Evolutionary conservation across 2,113 vertebrate species (phyloP), one percentile per base, ranked within the genome.

Genomic region (Anarhynchus alexandrinus): DNA sequence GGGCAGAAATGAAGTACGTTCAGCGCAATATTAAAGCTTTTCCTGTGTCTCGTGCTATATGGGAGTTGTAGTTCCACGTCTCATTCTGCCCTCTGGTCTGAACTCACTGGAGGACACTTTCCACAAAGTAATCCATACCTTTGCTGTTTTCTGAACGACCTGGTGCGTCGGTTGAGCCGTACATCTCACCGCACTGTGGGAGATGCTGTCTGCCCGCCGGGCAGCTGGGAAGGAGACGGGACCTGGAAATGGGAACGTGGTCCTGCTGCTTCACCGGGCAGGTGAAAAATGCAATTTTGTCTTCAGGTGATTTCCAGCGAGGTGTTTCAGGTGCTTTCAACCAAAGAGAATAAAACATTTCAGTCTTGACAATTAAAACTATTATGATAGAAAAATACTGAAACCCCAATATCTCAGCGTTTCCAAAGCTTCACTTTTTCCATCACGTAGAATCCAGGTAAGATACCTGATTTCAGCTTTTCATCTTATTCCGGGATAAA

Each of bases 101-200:
- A 51, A 23, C 22, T 51, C 22, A 51, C 49, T 51, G 49, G 49
- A 51, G 49, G 49, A 52, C 51, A 12, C 67, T 42, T 82, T 23
- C 21, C 40, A 7, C 58, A 29, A 54, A 11, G 22, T 20, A 43
- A 59, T 58, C 16, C 12, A 8, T 21, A 9, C 0, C 0, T 77
- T 19, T 47, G 15, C 58, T 66, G 5, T 18, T 81, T 61, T 25
- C 22, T 52, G 58, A 82, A 42, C 11, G 51, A 4, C 16, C 7
- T 61, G 7, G 36, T 43, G 16, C 43, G 22, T 51, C 18, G 26
- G 7, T 26, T 66, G 52, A 69, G 29, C 16, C 36, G 9, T 25
- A 5, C 10, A 4, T 42, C 52, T 70, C 21, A 10, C 13, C 42
- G 3, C 7, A 0, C 47, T 29, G 16, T 3, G 16, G 78, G n/a